phyloP scores from a whole-genome alignment of 2,113 vertebrate species.

The Scatophagus argus region DNA sequence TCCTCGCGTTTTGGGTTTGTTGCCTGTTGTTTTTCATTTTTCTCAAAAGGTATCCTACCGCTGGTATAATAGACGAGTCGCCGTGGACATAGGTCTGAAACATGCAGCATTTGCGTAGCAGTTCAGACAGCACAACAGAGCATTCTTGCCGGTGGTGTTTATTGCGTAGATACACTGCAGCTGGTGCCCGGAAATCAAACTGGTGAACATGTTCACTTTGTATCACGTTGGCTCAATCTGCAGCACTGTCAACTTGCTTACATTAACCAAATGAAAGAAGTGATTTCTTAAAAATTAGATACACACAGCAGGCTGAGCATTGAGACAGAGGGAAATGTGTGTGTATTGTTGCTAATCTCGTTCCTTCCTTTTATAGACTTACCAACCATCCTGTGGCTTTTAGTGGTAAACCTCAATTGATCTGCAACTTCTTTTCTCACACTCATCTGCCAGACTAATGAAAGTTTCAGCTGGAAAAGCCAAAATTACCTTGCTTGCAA shows the following conservation, averaged over 20 bases:
- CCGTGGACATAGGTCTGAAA: conserved; percentile 21
- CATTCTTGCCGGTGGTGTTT: background rate
- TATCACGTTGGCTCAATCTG: background rate
- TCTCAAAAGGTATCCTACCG: background rate
- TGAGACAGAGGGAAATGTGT: background rate
- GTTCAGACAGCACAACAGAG: background rate
- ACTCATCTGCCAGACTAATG: background rate
- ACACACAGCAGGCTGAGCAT: background rate
- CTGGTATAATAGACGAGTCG: background rate
- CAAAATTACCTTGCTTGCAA: conserved; percentile 1
- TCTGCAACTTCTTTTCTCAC: conserved; percentile 25
- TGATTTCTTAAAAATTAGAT: background rate
- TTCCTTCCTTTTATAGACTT: background rate
- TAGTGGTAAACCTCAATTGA: conserved; percentile 35
- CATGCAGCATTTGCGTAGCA: background rate
- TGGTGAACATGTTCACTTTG: background rate
- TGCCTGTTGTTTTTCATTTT: background rate
- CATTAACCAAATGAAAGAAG: background rate
- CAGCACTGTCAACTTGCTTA: background rate
- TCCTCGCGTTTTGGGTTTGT: background rate
- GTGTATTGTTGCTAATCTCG: background rate
- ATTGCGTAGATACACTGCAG: background rate
- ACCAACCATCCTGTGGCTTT: background rate
- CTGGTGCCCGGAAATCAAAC: background rate
- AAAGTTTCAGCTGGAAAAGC: background rate